phyloP scores from a whole-genome alignment of 2,888 invertebrate genomes.

The Drosophila nr. perissopoda region DNA sequence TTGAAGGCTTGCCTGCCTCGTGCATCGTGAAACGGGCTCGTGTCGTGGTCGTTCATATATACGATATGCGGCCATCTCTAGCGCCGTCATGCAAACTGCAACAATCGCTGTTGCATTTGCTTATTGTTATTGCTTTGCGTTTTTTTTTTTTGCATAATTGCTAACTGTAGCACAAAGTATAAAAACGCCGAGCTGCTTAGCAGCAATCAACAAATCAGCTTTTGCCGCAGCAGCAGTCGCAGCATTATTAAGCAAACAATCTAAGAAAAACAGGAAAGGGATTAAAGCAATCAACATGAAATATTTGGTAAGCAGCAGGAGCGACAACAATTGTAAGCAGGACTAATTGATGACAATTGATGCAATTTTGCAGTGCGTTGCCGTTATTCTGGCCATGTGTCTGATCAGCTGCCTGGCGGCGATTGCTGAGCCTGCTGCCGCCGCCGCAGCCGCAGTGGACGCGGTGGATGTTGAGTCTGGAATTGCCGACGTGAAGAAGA shows the following conservation, averaged over 20 bases:
- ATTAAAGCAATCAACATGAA: slow-evolving; percentile 59
- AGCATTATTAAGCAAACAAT: slow-evolving; percentile 10
- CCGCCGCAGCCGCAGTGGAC: slow-evolving; percentile 44
- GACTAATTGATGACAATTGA: background rate
- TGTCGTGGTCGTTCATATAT: background rate
- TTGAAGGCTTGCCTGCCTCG: background rate
- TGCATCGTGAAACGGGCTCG: background rate
- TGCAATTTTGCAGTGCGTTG: slow-evolving; percentile 48
- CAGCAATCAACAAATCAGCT: slow-evolving; percentile 56
- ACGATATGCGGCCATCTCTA: background rate
- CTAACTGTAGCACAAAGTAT: slow-evolving; percentile 75
- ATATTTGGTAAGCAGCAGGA: slow-evolving; percentile 62
- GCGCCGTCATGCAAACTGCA: slow-evolving; percentile 42
- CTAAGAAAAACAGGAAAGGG: background rate
- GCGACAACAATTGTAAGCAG: slow-evolving; percentile 8
- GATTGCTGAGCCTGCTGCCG: slow-evolving; percentile 58
- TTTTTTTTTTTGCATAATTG: slow-evolving; percentile 67
- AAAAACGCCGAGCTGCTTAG: slow-evolving; percentile 52
- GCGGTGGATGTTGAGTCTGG: slow-evolving; percentile 35
- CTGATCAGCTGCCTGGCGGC: slow-evolving; percentile 61
- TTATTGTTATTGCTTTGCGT: slow-evolving; percentile 27
- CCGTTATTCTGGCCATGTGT: slow-evolving; percentile 54
- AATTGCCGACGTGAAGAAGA: slow-evolving; percentile 65
- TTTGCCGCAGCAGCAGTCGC: slow-evolving; percentile 34
- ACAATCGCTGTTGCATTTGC: slow-evolving; percentile 34